phyloP scores from a whole-genome alignment of 1,140 invertebrate species.

The Ylistrum balloti region DNA sequence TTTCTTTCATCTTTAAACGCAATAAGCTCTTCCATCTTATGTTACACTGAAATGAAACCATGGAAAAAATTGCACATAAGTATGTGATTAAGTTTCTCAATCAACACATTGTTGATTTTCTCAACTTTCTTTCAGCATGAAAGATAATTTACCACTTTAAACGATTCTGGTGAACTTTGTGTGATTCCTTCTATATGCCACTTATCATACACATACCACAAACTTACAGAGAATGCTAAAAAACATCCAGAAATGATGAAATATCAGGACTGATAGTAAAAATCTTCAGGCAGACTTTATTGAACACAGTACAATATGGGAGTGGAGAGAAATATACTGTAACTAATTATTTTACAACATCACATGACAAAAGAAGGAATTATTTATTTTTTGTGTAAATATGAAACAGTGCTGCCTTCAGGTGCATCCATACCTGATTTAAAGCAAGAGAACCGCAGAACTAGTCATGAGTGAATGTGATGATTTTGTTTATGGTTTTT shows the following conservation, averaged over 20 bases:
- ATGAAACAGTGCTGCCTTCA: constrained; percentile 21
- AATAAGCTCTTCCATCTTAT: background rate
- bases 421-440: background rate
- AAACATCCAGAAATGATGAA: background rate
- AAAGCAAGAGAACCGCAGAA: background rate
- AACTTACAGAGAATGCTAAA: background rate
- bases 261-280: background rate
- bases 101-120: background rate
- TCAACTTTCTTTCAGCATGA: constrained; percentile 9
- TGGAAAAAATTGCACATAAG: background rate
- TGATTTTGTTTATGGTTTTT: background rate
- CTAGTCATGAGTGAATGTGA: background rate
- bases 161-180: background rate
- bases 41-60: background rate
- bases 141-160: background rate
- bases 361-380: background rate
- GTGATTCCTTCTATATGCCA: background rate
- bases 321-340: background rate
- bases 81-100: background rate
- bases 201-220: background rate
- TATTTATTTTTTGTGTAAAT: background rate
- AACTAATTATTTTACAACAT: background rate
- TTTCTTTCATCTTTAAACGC: background rate
- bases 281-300: background rate
- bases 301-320: background rate